These are phyloP conservation scores for Acholoe squamosa DNA, from an alignment of 2,888 invertebrate species.

Conservation along the genomic window DNA sequence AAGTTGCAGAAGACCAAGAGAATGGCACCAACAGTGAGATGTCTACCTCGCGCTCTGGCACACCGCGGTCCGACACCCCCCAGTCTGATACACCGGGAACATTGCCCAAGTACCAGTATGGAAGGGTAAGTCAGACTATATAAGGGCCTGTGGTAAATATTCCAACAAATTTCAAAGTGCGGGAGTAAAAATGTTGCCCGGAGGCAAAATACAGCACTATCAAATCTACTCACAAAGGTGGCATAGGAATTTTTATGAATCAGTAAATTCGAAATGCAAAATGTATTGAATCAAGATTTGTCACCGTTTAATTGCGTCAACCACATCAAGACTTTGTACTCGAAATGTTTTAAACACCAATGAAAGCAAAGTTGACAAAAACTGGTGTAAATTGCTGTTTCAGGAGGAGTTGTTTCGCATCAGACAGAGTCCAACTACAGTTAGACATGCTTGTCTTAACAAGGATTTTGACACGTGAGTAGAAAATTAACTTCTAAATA, in stretches of 20 bases:
- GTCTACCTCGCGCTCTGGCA: conserved; percentile 57
- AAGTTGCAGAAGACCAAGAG: conserved; percentile 44
- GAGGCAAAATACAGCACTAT: no score
- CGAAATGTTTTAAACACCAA: no score
- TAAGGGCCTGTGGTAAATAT: no score
- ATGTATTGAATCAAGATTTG: not conserved
- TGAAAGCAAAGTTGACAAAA: no score
- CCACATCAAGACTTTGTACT: no score
- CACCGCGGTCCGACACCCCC: conserved; percentile 69
- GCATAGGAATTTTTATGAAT: no score
- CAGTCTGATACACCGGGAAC: conserved; percentile 76
- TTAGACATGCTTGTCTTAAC: conserved; percentile 89
- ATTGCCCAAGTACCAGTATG: conserved; percentile 79
- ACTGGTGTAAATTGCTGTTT: conserved; percentile 78
- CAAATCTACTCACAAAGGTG: no score
- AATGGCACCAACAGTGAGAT: conserved; percentile 51
- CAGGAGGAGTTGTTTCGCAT: conserved; percentile 89
- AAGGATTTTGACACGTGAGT: conserved; percentile 86
- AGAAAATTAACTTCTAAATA: no score
- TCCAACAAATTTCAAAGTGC: no score
- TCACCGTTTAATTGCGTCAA: not conserved
- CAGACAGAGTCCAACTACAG: conserved; percentile 88
- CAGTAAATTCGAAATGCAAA: not conserved
- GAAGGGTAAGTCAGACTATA: conserved; percentile 73
- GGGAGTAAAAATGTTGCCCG: no score